phyloP scores from a whole-genome alignment of 2,888 invertebrate species.

The Muscina levida region DNA sequence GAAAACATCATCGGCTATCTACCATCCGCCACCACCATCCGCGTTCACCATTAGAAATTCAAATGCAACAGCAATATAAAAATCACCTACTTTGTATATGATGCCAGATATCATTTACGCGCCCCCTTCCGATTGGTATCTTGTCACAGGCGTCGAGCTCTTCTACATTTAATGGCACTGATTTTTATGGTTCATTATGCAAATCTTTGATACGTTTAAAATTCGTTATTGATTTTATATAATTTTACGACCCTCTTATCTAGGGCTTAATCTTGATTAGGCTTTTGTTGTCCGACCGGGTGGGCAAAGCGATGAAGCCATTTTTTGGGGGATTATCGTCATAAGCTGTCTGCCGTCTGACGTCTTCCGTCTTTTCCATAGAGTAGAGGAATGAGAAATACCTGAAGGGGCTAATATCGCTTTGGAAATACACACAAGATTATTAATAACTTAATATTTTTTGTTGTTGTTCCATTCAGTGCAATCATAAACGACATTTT shows the following conservation, averaged over 20 bases:
- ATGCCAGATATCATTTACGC: no score
- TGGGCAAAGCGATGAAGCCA: slow-evolving; percentile 13
- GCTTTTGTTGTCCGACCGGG: slow-evolving; percentile 1
- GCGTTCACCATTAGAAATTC: background rate
- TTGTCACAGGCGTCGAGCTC: background rate
- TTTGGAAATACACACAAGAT: no score
- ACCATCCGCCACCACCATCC: no score
- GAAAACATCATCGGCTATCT: background rate
- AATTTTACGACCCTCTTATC: slow-evolving; percentile 27
- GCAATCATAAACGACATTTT: no score
- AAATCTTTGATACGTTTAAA: slow-evolving; percentile 9
- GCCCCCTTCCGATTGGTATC: background rate
- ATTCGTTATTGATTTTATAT: slow-evolving; percentile 23
- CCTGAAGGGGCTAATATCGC: no score
- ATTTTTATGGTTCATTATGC: slow-evolving; percentile 40
- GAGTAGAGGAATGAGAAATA: no score
- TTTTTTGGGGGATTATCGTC: slow-evolving; percentile 16
- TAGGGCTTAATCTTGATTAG: slow-evolving; percentile 28
- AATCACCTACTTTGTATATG: background rate
- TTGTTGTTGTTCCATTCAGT: no score
- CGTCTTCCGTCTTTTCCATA: background rate
- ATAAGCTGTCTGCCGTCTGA: background rate
- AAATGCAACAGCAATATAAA: background rate
- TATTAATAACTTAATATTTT: no score
- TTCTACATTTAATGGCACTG: slow-evolving; percentile 7